phyloP scores from a whole-genome alignment of 1,140 invertebrate genomes.

The Drosophila albomicans region DNA sequence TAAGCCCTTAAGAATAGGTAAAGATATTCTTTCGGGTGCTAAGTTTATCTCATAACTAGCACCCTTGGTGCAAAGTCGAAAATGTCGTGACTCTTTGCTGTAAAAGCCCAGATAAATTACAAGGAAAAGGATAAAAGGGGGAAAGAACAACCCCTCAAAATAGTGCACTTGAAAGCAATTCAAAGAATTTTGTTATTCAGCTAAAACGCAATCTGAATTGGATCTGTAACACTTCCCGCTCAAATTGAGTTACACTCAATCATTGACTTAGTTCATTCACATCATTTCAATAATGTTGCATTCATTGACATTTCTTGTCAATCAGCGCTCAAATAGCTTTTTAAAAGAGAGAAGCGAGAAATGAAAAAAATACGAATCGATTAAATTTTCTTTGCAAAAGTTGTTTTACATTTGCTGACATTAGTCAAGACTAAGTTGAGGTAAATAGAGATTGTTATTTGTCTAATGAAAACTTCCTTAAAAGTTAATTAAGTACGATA shows the following conservation, averaged over 20 bases:
- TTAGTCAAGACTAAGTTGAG: no score
- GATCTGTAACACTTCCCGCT: conserved; percentile 1
- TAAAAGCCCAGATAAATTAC: neutral
- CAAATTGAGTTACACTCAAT: neutral
- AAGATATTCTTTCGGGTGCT: neutral
- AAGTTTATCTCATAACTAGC: conserved; percentile 2
- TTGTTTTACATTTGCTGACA: no score
- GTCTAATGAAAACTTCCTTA: no score
- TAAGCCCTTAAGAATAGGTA: neutral
- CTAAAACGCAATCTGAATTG: conserved; percentile 11
- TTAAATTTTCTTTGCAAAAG: no score
- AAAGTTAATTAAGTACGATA: no score
- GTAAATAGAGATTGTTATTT: no score
- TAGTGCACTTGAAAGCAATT: conserved; percentile 3
- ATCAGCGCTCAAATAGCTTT: neutral
- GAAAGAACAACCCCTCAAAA: neutral
- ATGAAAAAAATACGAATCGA: no score
- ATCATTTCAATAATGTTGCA: neutral
- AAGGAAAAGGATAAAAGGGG: neutral
- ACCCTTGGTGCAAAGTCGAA: neutral
- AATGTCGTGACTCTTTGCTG: conserved; percentile 7
- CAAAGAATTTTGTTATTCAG: neutral
- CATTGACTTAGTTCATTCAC: neutral
- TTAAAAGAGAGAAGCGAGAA: no score
- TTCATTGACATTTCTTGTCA: conserved; percentile 1